phyloP scores from a whole-genome alignment of 2,888 invertebrate species.

The Sphaeridia pumilis region DNA sequence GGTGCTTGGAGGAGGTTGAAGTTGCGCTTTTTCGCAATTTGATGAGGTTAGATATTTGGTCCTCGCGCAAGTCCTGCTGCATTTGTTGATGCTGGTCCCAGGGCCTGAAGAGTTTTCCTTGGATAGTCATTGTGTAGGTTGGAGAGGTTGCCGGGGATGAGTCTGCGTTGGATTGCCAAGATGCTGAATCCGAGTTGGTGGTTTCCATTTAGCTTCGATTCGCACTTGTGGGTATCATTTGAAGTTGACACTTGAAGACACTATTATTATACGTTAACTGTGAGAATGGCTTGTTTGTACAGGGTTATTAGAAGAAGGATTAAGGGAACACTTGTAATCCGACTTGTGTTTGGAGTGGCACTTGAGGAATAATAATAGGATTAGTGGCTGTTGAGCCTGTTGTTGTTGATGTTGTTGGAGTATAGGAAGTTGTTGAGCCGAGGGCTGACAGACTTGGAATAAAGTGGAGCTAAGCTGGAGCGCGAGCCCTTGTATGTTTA shows the following conservation, averaged over 20 bases:
- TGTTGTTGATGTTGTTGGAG: background rate
- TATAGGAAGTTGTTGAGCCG: background rate
- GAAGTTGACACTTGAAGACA: conserved; percentile 5
- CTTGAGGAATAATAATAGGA: no score
- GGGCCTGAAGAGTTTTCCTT: conserved; percentile 34
- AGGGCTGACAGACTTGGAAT: conserved; percentile 19
- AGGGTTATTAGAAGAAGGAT: no score
- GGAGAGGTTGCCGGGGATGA: conserved; percentile 16
- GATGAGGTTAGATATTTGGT: no score
- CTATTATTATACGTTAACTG: background rate
- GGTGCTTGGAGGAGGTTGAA: no score
- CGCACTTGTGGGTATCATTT: background rate
- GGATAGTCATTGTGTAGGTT: conserved; percentile 27
- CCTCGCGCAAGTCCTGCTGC: no score
- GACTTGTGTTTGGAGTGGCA: no score
- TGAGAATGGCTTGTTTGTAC: no score
- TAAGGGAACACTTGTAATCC: no score
- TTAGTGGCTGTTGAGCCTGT: no score
- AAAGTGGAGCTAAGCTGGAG: conserved; percentile 5
- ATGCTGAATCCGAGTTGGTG: background rate
- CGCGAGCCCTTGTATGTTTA: conserved; percentile 25
- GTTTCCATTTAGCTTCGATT: background rate
- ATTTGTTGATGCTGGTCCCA: conserved; percentile 35
- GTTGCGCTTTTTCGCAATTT: no score
- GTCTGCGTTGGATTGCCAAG: background rate